Conservation (phyloP, 1,140 invertebrate species). For the Macrobrachium rosenbergii region DNA sequence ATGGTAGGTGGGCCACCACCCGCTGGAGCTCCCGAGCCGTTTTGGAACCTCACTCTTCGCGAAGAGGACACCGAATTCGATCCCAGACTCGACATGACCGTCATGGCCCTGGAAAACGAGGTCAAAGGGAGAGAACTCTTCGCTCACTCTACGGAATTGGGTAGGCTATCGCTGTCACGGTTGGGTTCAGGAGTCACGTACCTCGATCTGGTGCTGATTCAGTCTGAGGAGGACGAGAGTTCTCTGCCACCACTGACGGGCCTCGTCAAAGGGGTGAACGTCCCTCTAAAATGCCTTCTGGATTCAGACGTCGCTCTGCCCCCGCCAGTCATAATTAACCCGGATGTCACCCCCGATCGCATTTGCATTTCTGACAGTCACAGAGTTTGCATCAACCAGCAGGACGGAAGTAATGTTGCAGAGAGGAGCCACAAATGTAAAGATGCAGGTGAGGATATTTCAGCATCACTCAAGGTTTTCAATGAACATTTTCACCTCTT, state of each 20-base stretch:
- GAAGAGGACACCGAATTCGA: conserved; percentile 57
- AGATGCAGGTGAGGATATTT: background rate
- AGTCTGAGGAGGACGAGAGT: conserved; percentile 42
- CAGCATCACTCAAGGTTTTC: too few species aligned
- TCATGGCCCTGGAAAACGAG: conserved; percentile 44
- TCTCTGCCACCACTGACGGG: conserved; percentile 69
- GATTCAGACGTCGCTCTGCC: background rate
- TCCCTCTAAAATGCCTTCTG: conserved; percentile 67
- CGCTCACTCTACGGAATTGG: conserved; percentile 57
- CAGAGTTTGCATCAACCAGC: too few species aligned
- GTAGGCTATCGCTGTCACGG: conserved; percentile 52
- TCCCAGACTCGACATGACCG: conserved; percentile 44
- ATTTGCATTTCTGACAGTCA: background rate
- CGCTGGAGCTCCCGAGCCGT: conserved; percentile 40
- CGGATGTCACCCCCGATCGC: background rate
- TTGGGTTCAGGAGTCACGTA: conserved; percentile 52
- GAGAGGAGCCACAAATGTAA: conserved; percentile 35
- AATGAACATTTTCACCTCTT: too few species aligned
- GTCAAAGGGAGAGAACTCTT: conserved; percentile 57
- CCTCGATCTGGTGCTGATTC: conserved; percentile 53
- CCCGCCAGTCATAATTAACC: too few species aligned
- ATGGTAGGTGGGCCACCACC: conserved; percentile 68
- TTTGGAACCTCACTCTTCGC: conserved; percentile 59
- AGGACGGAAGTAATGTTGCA: background rate
- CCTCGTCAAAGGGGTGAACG: conserved; percentile 67